Evolutionary conservation across 1,140 invertebrate species (phyloP).

Genomic region (Lucilia sericata): DNA sequence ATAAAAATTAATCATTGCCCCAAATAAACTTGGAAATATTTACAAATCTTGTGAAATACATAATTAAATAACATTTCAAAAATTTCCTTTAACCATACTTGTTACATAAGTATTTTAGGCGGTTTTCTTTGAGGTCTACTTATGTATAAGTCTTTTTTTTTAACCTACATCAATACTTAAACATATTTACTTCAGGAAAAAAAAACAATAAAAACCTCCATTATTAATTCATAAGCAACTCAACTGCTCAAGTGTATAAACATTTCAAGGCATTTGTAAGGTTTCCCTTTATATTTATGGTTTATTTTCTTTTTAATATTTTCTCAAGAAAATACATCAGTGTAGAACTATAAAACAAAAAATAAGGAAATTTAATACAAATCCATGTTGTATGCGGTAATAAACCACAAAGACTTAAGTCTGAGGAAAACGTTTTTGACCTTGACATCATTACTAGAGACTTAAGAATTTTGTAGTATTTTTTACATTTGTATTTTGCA

Average conservation of each 20-base stretch:
- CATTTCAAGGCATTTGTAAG: neutral
- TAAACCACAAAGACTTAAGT: neutral
- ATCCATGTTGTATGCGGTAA: neutral
- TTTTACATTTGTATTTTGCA: neutral
- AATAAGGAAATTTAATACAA: slow-evolving; percentile 10
- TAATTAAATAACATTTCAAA: too few species aligned
- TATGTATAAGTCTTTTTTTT: neutral
- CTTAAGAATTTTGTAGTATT: neutral
- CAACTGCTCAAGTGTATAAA: neutral
- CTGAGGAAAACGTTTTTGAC: neutral
- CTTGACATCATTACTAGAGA: slow-evolving; percentile 4
- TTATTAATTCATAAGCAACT: neutral
- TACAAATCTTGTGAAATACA: too few species aligned
- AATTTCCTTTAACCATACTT: too few species aligned
- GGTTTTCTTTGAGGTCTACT: neutral
- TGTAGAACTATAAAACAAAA: neutral
- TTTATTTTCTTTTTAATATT: neutral
- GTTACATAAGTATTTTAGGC: neutral
- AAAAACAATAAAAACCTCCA: neutral
- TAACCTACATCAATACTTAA: neutral
- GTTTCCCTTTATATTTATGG: neutral
- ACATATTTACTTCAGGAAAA: neutral
- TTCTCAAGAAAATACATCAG: too few species aligned
- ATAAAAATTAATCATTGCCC: too few species aligned
- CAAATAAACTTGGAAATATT: too few species aligned